These are phyloP conservation scores for Drosophila truncata DNA, from an alignment of 1,140 invertebrate species.

Conservation along the genomic window DNA sequence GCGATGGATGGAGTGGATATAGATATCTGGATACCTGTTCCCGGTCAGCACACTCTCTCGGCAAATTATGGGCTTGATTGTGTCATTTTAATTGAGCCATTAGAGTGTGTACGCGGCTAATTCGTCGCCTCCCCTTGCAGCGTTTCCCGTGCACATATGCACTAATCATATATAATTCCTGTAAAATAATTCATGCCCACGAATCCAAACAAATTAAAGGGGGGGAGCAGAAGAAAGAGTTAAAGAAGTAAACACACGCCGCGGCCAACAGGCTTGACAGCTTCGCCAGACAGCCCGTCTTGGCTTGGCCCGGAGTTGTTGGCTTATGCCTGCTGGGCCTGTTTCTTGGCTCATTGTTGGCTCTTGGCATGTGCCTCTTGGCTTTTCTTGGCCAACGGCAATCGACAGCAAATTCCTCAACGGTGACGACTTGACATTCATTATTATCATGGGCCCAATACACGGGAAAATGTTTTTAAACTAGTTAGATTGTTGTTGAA, in stretches of 20 bases:
- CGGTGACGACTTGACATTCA: slow-evolving; percentile 74
- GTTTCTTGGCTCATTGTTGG: slow-evolving; percentile 18
- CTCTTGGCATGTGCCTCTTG: slow-evolving; percentile 43
- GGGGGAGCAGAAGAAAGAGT: slow-evolving; percentile 17
- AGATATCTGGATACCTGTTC: slow-evolving; percentile 21
- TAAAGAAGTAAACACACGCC: slow-evolving; percentile 46
- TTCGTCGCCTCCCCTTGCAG: slow-evolving; percentile 20
- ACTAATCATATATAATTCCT: slow-evolving; percentile 76
- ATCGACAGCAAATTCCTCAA: slow-evolving; percentile 65
- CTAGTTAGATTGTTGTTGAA: background rate
- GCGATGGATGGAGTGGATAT: slow-evolving; percentile 1
- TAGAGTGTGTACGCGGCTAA: slow-evolving; percentile 38
- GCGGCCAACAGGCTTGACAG: slow-evolving; percentile 72
- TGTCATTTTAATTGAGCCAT: slow-evolving; percentile 78
- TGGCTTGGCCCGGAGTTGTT: slow-evolving; percentile 42
- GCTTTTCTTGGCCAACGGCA: slow-evolving; percentile 43
- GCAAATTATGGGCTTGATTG: slow-evolving; percentile 25
- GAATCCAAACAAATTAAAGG: slow-evolving; percentile 57
- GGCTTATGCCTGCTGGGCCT: slow-evolving; percentile 11
- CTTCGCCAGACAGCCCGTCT: slow-evolving; percentile 72
- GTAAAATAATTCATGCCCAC: slow-evolving; percentile 66
- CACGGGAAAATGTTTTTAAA: background rate
- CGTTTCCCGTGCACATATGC: slow-evolving; percentile 12
- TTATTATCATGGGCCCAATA: slow-evolving; percentile 48
- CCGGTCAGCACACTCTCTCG: slow-evolving; percentile 20